Evolutionary conservation across 1,140 invertebrate genomes (phyloP).

Genomic region (Heliconius himera): DNA sequence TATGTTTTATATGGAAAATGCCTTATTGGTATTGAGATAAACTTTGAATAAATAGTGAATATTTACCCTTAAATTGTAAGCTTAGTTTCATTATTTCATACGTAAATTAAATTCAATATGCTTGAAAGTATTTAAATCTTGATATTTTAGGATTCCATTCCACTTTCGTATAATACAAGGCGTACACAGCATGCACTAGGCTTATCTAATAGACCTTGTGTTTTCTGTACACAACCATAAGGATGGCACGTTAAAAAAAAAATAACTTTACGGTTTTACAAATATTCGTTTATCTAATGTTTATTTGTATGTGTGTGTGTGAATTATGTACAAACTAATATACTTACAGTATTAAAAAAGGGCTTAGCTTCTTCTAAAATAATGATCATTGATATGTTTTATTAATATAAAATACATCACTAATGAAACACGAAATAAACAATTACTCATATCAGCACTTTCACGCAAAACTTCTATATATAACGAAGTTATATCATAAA

Average conservation of each 20-base stretch:
- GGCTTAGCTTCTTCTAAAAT: background rate
- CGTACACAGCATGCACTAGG: conserved; percentile 37
- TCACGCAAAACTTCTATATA: background rate
- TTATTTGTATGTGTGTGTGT: background rate
- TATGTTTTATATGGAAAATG: background rate
- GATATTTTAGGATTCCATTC: conserved; percentile 47
- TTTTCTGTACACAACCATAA: background rate
- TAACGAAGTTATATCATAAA: background rate
- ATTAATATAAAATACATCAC: background rate
- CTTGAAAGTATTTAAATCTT: conserved; percentile 3
- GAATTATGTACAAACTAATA: background rate
- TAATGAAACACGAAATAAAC: background rate
- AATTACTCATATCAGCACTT: background rate
- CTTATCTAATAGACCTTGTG: conserved; percentile 29
- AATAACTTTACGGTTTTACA: background rate
- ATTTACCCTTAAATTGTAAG: background rate
- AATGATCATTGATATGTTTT: background rate
- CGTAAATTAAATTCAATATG: background rate
- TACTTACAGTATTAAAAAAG: conserved; percentile 1
- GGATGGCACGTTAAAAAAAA: background rate
- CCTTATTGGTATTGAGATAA: background rate
- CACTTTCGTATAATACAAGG: conserved; percentile 52
- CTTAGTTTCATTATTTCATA: background rate
- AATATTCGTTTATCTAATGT: background rate
- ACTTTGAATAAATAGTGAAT: background rate